Percentiles rank a stretch among this genome's conserved stretches.
Evolutionary conservation across 2,888 invertebrate species (phyloP).

Genomic region (Tenthredo amoena): DNA sequence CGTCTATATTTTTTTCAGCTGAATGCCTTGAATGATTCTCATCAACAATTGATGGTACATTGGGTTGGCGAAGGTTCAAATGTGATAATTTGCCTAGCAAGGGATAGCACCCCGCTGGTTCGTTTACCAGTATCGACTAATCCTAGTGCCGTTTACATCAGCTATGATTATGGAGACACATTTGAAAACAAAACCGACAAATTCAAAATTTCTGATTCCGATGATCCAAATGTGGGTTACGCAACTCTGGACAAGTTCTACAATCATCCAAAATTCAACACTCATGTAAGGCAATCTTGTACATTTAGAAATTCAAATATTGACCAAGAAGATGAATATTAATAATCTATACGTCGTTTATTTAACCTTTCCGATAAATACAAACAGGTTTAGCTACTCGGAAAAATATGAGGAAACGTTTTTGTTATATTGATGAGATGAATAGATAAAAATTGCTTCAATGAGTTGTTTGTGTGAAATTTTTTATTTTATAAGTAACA

Average conservation of each 20-base stretch:
- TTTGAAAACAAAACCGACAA: slow-evolving; percentile 87
- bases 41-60: slow-evolving; percentile 94
- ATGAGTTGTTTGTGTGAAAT: not conserved
- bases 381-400: not conserved
- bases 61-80: slow-evolving; percentile 95
- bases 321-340: not conserved
- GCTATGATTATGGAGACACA: slow-evolving; percentile 91
- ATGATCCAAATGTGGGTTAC: slow-evolving; percentile 72
- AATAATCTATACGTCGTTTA: not conserved
- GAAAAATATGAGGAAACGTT: not conserved
- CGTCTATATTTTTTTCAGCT: slow-evolving; percentile 81
- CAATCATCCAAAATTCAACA: slow-evolving; percentile 89
- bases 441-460: not conserved
- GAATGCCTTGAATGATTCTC: slow-evolving; percentile 89
- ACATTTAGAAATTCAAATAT: not conserved
- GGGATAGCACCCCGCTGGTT: slow-evolving; percentile 83
- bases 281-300: slow-evolving; percentile 84
- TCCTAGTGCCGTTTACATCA: slow-evolving; percentile 90
- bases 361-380: not conserved
- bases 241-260: slow-evolving; percentile 91
- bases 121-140: slow-evolving; percentile 69
- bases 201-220: slow-evolving; percentile 81
- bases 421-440: not conserved
- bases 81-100: slow-evolving; percentile 92
- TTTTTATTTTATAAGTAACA: not conserved